Evolutionary conservation across 53 echinoderm and acorn worm species (phyloP).

Genomic region (Patiria pectinifera): DNA sequence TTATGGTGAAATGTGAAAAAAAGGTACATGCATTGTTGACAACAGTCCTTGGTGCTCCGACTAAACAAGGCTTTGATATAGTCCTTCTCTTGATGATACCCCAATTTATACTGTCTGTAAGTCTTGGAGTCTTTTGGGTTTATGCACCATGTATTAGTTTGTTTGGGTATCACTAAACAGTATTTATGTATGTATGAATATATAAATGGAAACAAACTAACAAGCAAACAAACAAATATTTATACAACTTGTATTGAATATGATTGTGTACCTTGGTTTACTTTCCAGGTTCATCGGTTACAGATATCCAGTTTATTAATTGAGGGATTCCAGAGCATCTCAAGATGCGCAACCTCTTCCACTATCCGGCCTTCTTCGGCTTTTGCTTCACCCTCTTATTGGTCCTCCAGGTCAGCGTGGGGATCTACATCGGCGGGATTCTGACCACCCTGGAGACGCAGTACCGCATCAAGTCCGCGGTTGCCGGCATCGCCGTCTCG

Average conservation of each 20-base stretch:
- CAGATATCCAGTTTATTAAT: neutral
- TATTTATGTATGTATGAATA: too few species aligned
- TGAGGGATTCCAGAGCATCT: neutral
- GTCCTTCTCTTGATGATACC: too few species aligned
- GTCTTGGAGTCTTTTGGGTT: too few species aligned
- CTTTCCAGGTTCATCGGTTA: neutral
- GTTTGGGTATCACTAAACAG: too few species aligned
- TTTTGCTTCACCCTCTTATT: slow-evolving; percentile 9
- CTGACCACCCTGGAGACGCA: slow-evolving; percentile 48
- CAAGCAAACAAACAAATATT: neutral
- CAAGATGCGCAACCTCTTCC: slow-evolving; percentile 21
- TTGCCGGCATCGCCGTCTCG: slow-evolving; percentile 23
- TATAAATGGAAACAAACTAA: too few species aligned
- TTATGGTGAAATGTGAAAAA: too few species aligned
- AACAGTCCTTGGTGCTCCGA: too few species aligned
- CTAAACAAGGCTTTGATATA: too few species aligned
- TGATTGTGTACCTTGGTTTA: neutral
- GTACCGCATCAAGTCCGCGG: slow-evolving; percentile 29
- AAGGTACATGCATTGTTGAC: too few species aligned
- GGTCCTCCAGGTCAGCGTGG: slow-evolving; percentile 40
- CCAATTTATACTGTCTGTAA: too few species aligned
- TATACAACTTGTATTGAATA: neutral
- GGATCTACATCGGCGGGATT: slow-evolving; percentile 32
- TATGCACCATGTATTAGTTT: too few species aligned
- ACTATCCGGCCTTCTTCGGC: slow-evolving; percentile 22